phyloP scores from a whole-genome alignment of 2,797 vertebrate species.

The Spatula versicolor region DNA sequence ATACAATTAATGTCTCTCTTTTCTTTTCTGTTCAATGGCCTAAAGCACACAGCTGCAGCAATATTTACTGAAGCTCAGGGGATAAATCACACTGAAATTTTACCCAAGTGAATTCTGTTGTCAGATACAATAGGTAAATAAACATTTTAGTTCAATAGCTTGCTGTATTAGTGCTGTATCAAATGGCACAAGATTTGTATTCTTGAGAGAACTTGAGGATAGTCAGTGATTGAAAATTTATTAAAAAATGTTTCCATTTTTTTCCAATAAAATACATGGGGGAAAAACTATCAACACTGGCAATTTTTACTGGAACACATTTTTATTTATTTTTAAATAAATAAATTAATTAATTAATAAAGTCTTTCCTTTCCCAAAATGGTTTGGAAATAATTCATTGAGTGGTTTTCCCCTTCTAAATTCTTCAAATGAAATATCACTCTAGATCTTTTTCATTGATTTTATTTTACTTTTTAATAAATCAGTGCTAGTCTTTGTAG shows the following conservation, averaged over 20 bases:
- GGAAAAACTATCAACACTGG: background rate
- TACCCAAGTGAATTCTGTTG: slow-evolving; percentile 9
- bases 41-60: slow-evolving; percentile 24
- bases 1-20: slow-evolving; percentile 20
- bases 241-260: background rate
- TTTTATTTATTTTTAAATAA: background rate
- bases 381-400: background rate
- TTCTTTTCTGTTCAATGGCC: slow-evolving; percentile 7
- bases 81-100: slow-evolving; percentile 32
- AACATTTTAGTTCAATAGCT: slow-evolving; percentile 23
- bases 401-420: background rate
- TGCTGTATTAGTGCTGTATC: background rate
- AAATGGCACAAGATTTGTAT: background rate
- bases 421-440: background rate
- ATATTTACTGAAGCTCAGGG: slow-evolving; percentile 29
- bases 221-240: background rate
- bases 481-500: background rate
- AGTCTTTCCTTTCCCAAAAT: background rate
- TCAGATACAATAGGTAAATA: slow-evolving; percentile 45
- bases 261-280: background rate
- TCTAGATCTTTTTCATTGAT: background rate
- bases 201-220: background rate
- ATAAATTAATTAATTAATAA: background rate
- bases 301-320: background rate
- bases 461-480: too few species aligned